Conservation (phyloP, 2,113 vertebrate species). For the Vicugna pacos region DNA sequence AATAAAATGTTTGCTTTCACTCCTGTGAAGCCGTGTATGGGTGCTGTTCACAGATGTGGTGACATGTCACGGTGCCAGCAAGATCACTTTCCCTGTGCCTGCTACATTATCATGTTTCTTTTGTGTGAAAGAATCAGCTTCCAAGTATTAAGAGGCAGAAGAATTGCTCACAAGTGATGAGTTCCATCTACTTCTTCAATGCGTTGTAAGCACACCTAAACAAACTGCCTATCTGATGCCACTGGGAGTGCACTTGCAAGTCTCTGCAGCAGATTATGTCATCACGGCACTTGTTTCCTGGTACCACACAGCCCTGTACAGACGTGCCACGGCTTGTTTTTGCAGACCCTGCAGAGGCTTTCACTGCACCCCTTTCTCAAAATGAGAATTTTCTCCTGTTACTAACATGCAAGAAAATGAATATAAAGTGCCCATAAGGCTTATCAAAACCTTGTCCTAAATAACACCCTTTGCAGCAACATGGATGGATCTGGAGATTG, state of each 20-base stretch:
- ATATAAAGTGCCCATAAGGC: background rate
- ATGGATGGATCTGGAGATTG: no score
- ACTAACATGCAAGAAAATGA: background rate
- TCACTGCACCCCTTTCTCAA: background rate
- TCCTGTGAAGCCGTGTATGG: background rate
- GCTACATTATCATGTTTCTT: background rate
- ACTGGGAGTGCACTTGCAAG: background rate
- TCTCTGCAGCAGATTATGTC: background rate
- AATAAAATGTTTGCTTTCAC: background rate
- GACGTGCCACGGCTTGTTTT: background rate
- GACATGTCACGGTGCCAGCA: background rate
- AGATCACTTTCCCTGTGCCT: background rate
- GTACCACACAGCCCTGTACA: no score
- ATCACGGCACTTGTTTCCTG: background rate
- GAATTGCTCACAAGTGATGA: background rate
- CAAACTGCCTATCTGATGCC: background rate
- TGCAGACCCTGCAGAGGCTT: fast-evolving
- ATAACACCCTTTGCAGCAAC: background rate
- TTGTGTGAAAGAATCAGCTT: background rate
- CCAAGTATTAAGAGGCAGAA: background rate
- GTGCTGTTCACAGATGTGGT: background rate
- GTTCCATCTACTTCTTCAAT: background rate
- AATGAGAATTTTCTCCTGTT: background rate
- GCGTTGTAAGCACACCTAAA: background rate
- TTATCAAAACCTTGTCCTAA: background rate